A percentile compares a stretch with the other conserved stretches of the same genome.
These are phyloP conservation scores for Phenganax marumi DNA, from an alignment of 92 coral and sea anemone genomes.

Conservation along the genomic window DNA sequence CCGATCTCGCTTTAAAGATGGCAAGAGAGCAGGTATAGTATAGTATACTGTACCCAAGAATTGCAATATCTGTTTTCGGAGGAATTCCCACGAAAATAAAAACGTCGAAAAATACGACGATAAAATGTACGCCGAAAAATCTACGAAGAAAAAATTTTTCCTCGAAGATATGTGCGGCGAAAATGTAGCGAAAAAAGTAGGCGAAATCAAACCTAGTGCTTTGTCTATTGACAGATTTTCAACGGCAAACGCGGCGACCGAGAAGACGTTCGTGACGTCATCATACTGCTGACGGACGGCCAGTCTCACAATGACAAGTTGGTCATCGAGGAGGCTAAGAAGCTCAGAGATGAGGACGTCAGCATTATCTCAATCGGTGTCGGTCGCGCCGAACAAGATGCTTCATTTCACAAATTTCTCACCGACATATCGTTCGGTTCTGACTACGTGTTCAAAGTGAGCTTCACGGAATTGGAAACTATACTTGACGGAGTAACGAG, in stretches of 20 bases:
- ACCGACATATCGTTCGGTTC: conserved; percentile 9
- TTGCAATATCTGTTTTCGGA: too few relatives aligned
- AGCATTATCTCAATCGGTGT: conserved; percentile 57
- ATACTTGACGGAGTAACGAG: conserved; percentile 15
- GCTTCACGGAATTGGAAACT: conserved; percentile 21
- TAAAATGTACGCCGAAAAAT: neutral
- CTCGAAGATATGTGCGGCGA: neutral
- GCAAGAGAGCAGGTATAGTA: conserved; percentile 17
- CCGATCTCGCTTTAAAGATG: conserved; percentile 7
- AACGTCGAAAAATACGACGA: too few relatives aligned
- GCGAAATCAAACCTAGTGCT: neutral
- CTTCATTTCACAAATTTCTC: neutral
- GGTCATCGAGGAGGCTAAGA: conserved; percentile 18
- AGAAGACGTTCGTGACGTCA: conserved; percentile 16
- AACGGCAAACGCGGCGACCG: conserved; percentile 23
- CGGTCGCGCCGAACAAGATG: conserved; percentile 19
- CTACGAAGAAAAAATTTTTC: neutral
- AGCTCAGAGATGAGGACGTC: conserved; percentile 37
- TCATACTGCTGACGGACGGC: conserved; percentile 33
- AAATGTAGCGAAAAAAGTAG: neutral
- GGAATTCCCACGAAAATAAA: too few relatives aligned
- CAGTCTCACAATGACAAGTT: conserved; percentile 10
- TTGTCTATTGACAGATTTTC: conserved; percentile 21
- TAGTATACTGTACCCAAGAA: neutral
- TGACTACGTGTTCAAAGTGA: conserved; percentile 10